phyloP scores from a whole-genome alignment of 2,797 vertebrate species.

The Natrix natrix region DNA sequence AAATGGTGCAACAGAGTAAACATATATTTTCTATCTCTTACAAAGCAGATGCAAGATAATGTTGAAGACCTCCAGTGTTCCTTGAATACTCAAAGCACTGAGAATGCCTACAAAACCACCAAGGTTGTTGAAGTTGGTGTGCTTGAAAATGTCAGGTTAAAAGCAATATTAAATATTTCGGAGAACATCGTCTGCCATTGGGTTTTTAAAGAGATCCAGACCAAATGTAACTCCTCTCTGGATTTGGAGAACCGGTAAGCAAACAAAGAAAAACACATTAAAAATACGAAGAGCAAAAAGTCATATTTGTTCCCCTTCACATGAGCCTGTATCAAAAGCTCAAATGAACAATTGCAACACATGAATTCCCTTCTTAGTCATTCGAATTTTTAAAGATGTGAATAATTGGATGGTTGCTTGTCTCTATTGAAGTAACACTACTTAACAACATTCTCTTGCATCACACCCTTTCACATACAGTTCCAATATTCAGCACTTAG shows the following conservation, averaged over 20 bases:
- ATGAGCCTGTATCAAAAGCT: not conserved
- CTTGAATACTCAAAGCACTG: conserved; percentile 37
- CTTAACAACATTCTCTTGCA: not conserved
- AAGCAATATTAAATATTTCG: conserved; percentile 64
- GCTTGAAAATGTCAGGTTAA: conserved; percentile 65
- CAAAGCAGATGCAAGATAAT: conserved; percentile 50
- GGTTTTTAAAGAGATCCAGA: conserved; percentile 63
- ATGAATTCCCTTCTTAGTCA: not conserved
- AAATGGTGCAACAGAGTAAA: not conserved
- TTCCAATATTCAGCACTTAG: not conserved
- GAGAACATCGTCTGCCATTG: conserved; percentile 69
- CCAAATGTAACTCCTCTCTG: conserved; percentile 57
- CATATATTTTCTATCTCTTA: not conserved
- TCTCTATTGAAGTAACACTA: not conserved
- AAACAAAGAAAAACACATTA: not conserved
- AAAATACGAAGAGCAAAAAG: not conserved
- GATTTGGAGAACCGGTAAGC: conserved; percentile 67
- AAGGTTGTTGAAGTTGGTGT: conserved; percentile 59
- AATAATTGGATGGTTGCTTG: not conserved
- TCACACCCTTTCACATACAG: not conserved
- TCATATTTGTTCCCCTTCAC: not conserved
- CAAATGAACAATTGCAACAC: not conserved
- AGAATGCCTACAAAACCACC: conserved; percentile 54
- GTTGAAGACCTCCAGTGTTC: conserved; percentile 66
- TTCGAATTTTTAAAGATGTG: not conserved